Evolutionary conservation across 2,888 invertebrate genomes (phyloP), one percentile per base, ranked within the genome.

Genomic region (Chaetoderma sp.): DNA sequence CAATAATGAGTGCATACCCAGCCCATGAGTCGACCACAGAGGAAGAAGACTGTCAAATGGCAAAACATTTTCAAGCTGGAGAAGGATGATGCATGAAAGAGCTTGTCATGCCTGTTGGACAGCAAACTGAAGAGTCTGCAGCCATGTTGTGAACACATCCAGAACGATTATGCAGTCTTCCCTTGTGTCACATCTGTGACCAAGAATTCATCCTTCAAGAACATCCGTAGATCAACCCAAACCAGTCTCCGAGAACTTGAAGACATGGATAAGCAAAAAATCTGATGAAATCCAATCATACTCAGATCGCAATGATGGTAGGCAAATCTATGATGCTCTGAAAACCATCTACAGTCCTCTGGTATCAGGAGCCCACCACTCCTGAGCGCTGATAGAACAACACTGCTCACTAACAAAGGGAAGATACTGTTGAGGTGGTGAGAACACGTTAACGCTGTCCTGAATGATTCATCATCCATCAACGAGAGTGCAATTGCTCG

Each of bases 341-440:
- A 60, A 60, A 32, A 49, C 55, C n/a, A 30, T 64, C 33, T 62
- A 65, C 50, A 61, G 60, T 13, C 67, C 67, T 21, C 33, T 27
- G 5, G n/a, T 49, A 21, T 66, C 56, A 18, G 64, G 67, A 10
- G 45, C 63, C 13, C 58, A 1, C 63, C 63, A 4, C 56, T 67
- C n/a, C 63, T 63, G 16, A 60, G 56, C 47, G 49, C 44, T 13
- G 60, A 67, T 60, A 60, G 66, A 4, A 39, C 30, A 10, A 55
- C 39, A 13, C 57, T 69, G 10, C 28, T 67, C 28, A 61, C 57
- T 2, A 65, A 68, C 16, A 58, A 62, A 44, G 58, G 23, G 10
- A 27, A 67, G 33, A 62, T 59, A 10, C 61, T 68, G 25, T 36
- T 70, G 33, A 52, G 66, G 16, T 70, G 52, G 65, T 61, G 68